A percentile compares a stretch with the other conserved stretches of the same genome.
phyloP scores from a whole-genome alignment of 2,113 vertebrate genomes.

The Chitala chitala region DNA sequence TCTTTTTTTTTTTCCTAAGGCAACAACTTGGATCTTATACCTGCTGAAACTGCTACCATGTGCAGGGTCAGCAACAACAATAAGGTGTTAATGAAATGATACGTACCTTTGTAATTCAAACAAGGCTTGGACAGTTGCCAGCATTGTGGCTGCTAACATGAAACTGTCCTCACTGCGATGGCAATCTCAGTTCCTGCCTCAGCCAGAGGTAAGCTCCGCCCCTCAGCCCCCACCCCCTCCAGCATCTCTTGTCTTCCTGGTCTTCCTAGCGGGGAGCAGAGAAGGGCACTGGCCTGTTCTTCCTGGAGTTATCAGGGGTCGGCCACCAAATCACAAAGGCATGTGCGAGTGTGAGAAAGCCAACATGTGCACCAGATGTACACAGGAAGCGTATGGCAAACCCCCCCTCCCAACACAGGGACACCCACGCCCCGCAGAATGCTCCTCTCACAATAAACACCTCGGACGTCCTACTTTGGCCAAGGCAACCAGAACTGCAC shows the following conservation, averaged over 20 bases:
- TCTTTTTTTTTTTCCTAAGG: not conserved
- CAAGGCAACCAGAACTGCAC: not conserved
- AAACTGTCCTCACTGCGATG: too few species aligned
- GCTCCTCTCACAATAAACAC: slow-evolving; percentile 18
- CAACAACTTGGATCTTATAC: not conserved
- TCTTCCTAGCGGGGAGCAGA: not conserved
- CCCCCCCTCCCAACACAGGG: slow-evolving; percentile 22
- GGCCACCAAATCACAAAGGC: not conserved
- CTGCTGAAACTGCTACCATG: slow-evolving; percentile 2
- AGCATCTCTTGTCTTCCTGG: too few species aligned
- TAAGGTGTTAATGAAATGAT: not conserved
- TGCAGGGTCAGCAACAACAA: not conserved
- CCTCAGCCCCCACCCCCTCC: too few species aligned
- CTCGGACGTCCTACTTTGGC: slow-evolving; percentile 7
- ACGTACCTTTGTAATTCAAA: not conserved
- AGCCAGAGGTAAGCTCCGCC: too few species aligned
- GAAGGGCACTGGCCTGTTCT: not conserved
- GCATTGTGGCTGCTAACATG: not conserved
- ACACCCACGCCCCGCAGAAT: slow-evolving; percentile 16
- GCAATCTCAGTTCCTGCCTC: too few species aligned
- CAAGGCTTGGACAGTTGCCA: not conserved
- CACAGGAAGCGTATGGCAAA: slow-evolving; percentile 39
- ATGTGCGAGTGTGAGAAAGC: slow-evolving; percentile 24
- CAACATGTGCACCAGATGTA: slow-evolving; percentile 16
- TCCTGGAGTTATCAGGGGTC: not conserved